Percentiles rank a stretch among this genome's conserved stretches.
These are phyloP conservation scores for Philypnodon macrostomus DNA, from an alignment of 2,797 vertebrate species.

Conservation along the genomic window DNA sequence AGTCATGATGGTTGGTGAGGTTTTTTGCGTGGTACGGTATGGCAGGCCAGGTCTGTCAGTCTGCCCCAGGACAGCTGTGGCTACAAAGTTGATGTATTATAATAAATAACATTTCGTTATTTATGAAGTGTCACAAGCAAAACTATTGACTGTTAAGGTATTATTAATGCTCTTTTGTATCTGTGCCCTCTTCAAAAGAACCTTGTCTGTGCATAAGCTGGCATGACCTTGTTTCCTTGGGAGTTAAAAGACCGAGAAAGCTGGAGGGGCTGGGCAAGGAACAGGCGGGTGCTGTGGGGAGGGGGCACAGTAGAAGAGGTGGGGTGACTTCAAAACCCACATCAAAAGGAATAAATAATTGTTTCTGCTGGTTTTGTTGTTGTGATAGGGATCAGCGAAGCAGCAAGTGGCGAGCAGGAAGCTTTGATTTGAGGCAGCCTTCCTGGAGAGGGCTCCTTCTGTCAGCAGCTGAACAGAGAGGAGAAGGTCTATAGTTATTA, in stretches of 20 bases:
- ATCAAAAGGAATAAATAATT: constrained; percentile 99
- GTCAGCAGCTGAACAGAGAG: constrained; percentile 87
- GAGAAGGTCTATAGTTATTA: constrained; percentile 90
- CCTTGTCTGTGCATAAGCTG: constrained; percentile 57
- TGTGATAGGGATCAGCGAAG: constrained; percentile 95
- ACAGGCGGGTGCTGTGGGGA: constrained; percentile 56
- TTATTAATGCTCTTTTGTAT: no score
- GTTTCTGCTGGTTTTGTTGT: constrained; percentile 98
- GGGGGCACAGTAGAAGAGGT: constrained; percentile 66
- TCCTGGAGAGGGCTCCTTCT: constrained; percentile 91
- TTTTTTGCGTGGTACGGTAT: no score
- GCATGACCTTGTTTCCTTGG: constrained; percentile 89
- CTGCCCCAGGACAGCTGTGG: no score
- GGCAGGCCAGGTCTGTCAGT: no score
- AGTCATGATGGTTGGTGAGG: no score
- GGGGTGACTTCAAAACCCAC: constrained; percentile 85
- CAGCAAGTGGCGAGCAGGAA: constrained; percentile 93
- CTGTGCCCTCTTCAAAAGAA: constrained; percentile 54
- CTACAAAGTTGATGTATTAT: no score
- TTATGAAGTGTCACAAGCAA: no score
- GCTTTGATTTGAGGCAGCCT: constrained; percentile 95
- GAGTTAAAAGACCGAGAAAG: constrained; percentile 80
- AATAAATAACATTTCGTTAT: no score
- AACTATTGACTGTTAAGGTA: no score
- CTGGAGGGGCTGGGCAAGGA: constrained; percentile 60